Conservation (phyloP, 2,888 invertebrate genomes). For the Homarus gammarus region DNA sequence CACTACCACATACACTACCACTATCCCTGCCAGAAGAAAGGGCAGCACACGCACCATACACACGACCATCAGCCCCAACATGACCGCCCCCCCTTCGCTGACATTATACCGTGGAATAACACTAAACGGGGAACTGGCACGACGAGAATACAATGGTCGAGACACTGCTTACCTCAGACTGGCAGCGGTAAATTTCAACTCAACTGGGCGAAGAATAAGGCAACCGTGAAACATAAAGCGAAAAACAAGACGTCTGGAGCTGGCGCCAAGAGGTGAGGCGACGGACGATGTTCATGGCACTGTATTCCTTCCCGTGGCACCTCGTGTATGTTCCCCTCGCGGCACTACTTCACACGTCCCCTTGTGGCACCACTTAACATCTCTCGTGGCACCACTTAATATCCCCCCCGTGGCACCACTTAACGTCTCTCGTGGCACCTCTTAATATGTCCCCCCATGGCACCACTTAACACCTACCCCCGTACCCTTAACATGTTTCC, state of each 20-base stretch:
- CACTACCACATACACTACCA: constrained; percentile 55
- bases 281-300: neutral
- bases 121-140: constrained; percentile 7
- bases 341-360: neutral
- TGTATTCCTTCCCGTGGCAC: neutral
- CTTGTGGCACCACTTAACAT: too few species aligned
- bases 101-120: constrained; percentile 26
- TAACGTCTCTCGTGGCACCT: too few species aligned
- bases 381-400: too few species aligned
- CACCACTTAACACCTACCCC: too few species aligned
- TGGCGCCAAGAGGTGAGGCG: constrained; percentile 2
- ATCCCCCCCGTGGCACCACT: too few species aligned
- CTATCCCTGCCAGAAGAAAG: constrained; percentile 10
- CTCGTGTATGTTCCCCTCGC: too few species aligned
- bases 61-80: neutral
- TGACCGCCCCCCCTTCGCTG: constrained; percentile 6
- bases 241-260: neutral
- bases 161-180: constrained; percentile 18
- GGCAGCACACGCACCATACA: neutral
- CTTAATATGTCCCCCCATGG: too few species aligned
- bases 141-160: constrained; percentile 31
- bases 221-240: neutral
- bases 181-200: constrained; percentile 24
- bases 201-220: constrained; percentile 21
- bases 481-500: too few species aligned